These are phyloP conservation scores for Opisthograptis luteolata DNA, from an alignment of 2,888 invertebrate species.

Conservation along the genomic window DNA sequence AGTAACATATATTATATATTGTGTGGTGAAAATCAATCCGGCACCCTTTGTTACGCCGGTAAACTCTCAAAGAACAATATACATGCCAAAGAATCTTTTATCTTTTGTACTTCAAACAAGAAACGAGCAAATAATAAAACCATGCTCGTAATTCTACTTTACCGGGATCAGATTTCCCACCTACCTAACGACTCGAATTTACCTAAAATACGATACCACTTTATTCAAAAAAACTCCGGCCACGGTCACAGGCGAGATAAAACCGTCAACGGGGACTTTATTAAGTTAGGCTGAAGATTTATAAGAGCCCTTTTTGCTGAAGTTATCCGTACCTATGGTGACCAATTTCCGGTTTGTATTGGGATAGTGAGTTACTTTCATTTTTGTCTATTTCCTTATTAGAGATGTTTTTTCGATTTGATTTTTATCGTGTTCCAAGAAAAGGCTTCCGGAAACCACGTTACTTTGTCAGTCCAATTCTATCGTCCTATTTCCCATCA, in stretches of 20 bases:
- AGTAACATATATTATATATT: too few relatives aligned
- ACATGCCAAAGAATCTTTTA: background rate
- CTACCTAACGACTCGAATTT: conserved; percentile 29
- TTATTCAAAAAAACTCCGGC: conserved; percentile 60
- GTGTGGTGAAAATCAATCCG: too few relatives aligned
- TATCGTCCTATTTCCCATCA: too few relatives aligned
- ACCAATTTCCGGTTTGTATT: conserved; percentile 25
- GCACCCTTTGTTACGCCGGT: too few relatives aligned
- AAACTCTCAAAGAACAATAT: too few relatives aligned
- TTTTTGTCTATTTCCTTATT: background rate
- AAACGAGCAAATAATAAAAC: conserved; percentile 6
- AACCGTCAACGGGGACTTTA: conserved; percentile 74
- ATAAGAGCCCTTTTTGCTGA: conserved; percentile 71
- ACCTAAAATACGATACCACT: conserved; percentile 49
- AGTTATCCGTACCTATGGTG: conserved; percentile 59
- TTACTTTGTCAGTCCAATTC: too few relatives aligned
- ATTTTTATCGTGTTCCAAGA: too few relatives aligned
- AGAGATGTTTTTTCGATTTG: background rate
- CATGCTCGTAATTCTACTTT: conserved; percentile 17
- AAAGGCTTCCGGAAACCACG: too few relatives aligned
- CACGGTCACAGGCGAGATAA: conserved; percentile 66
- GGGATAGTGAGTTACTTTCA: conserved; percentile 5
- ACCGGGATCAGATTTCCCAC: conserved; percentile 22
- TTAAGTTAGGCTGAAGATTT: conserved; percentile 76
- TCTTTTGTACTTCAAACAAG: background rate